These are phyloP conservation scores for Rallus crepitans DNA, from an alignment of 2,797 vertebrate genomes.

Conservation along the genomic window DNA sequence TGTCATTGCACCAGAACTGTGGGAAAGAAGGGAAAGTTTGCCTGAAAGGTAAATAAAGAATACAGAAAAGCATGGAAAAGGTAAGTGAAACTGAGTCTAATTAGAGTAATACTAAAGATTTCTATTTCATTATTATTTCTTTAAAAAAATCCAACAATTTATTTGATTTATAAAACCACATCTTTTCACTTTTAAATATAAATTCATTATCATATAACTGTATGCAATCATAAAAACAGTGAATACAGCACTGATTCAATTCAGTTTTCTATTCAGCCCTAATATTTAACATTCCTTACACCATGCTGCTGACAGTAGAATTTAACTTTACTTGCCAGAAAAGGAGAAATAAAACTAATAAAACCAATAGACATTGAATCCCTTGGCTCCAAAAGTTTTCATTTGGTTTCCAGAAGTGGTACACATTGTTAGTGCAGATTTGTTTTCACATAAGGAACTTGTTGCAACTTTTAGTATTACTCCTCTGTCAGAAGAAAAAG, in stretches of 20 bases:
- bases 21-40: background rate
- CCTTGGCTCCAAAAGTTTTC: background rate
- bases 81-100: constrained; percentile 34
- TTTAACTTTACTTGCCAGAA: background rate
- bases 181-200: constrained; percentile 35
- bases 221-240: background rate
- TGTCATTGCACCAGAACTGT: background rate
- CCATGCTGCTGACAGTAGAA: background rate
- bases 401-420: background rate
- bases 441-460: background rate
- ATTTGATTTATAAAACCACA: background rate
- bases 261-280: background rate
- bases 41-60: background rate
- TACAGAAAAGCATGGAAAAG: background rate
- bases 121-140: background rate
- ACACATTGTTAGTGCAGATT: background rate
- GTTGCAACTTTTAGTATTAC: background rate
- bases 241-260: background rate
- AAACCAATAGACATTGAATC: background rate
- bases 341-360: background rate
- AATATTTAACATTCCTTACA: background rate
- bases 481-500: background rate
- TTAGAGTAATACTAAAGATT: background rate
- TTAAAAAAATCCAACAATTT: background rate
- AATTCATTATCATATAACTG: background rate